phyloP scores from a whole-genome alignment of 2,797 vertebrate species.

The Dryobates pubescens region DNA sequence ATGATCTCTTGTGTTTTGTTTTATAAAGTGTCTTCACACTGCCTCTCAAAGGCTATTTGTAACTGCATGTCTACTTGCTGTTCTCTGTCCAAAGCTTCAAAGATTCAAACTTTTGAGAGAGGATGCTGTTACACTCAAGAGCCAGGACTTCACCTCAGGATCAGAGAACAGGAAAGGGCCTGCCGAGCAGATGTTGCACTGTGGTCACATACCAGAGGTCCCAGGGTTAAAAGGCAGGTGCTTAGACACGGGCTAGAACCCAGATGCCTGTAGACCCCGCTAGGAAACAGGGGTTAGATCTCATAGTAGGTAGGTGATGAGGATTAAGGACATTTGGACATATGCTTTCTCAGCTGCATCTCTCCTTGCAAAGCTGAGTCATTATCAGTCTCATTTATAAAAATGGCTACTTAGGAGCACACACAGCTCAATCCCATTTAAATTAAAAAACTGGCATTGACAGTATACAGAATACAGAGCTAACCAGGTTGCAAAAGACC shows the following conservation, averaged over 20 bases:
- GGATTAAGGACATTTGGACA: neutral
- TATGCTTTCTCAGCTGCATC: neutral
- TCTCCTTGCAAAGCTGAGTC: neutral
- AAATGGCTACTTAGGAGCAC: neutral
- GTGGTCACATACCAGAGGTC: neutral
- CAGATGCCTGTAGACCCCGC: neutral
- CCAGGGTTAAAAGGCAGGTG: neutral
- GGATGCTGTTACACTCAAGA: neutral
- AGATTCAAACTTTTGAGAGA: neutral
- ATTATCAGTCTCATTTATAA: neutral
- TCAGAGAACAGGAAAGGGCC: rapidly evolving
- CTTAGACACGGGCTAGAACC: neutral
- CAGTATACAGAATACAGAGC: too few species aligned
- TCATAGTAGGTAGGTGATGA: neutral
- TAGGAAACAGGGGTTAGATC: neutral
- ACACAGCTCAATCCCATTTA: neutral
- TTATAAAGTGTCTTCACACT: neutral
- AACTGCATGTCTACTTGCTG: neutral
- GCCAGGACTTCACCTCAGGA: neutral
- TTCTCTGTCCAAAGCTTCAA: neutral
- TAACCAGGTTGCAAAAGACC: too few species aligned
- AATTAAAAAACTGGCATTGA: neutral
- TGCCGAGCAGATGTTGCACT: neutral
- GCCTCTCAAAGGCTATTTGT: neutral
- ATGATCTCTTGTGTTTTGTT: neutral